Evolutionary conservation across 2,797 vertebrate species (phyloP), one percentile per base, ranked within the genome.

Genomic region (Enteromius trimaculatus): DNA sequence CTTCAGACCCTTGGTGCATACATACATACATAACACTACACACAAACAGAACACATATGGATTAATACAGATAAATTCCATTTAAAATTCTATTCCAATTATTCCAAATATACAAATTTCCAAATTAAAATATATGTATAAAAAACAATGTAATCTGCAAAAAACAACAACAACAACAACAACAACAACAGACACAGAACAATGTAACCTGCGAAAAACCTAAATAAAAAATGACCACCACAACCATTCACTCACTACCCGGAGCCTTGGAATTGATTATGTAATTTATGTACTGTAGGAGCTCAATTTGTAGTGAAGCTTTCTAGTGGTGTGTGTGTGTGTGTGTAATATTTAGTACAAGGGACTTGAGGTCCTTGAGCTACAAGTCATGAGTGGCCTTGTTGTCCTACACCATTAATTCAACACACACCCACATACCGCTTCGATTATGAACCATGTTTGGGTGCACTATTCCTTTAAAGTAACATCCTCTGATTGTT

Each of bases 321-420:
- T 39, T 79, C 44, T 11, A 68, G 31, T 3, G 2, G 34, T 69
- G 14, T 39, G 9, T 37, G 21, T 37, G 58, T 58, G 34, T 23
- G 21, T 16, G 3, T 37, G 60, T 39, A 26, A 66, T 49, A 68
- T 68, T 76, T 82, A 82, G 16, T 53, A 42, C n/a, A 26, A 58
- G 37, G 23, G 23, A 55, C 23, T 34, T 77, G 34, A 58, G 23
- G 51, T 77, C 75, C 31, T 37, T 53, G 34, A 82, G 31, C 4
- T 75, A 64, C 16, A 53, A 75, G 17, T 37, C 58, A 42, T 62
- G 44, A 60, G 37, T 60, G 51, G 26, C 62, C 81, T 76, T 58
- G 72, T 76, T 58, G 72, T 29, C 31, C 21, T 66, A 9, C 19
- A 72, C 10, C 26, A 70, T 55, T 71, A 71, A 62, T 55, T 75